A percentile compares a stretch with the other conserved stretches of the same genome.
phyloP scores from a whole-genome alignment of 2,113 vertebrate genomes.

The Microtus montanus region DNA sequence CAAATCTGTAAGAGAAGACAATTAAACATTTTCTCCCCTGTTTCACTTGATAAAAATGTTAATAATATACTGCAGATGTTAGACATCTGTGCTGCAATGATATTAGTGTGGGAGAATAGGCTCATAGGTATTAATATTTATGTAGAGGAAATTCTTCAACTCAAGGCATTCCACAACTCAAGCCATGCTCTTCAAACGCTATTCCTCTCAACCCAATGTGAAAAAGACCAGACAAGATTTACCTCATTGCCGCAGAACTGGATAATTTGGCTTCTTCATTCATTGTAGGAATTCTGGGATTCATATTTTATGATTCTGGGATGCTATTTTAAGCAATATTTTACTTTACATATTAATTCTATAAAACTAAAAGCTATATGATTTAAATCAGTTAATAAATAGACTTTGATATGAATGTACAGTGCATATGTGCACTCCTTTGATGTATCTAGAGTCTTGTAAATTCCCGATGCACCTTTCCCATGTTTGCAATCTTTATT shows the following conservation, averaged over 20 bases:
- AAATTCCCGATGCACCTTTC: not conserved
- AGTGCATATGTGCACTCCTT: not conserved
- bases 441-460: not conserved
- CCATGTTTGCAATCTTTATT: not conserved
- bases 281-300: not conserved
- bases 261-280: not conserved
- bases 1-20: constrained; percentile 44
- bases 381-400: not conserved
- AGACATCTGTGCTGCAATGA: constrained; percentile 47
- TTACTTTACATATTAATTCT: not conserved
- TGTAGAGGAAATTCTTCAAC: not conserved
- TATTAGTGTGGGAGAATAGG: not conserved
- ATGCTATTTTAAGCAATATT: not conserved
- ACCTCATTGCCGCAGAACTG: not conserved
- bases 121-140: constrained; percentile 54
- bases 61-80: constrained; percentile 47
- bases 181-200: not conserved
- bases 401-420: not conserved
- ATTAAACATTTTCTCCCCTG: not conserved
- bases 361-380: not conserved
- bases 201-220: not conserved
- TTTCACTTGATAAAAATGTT: constrained; percentile 40
- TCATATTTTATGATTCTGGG: not conserved
- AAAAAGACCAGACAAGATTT: not conserved
- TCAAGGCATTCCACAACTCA: not conserved